Evolutionary conservation across 2,797 vertebrate species (phyloP).

Genomic region (Pachyuromys duprasi): DNA sequence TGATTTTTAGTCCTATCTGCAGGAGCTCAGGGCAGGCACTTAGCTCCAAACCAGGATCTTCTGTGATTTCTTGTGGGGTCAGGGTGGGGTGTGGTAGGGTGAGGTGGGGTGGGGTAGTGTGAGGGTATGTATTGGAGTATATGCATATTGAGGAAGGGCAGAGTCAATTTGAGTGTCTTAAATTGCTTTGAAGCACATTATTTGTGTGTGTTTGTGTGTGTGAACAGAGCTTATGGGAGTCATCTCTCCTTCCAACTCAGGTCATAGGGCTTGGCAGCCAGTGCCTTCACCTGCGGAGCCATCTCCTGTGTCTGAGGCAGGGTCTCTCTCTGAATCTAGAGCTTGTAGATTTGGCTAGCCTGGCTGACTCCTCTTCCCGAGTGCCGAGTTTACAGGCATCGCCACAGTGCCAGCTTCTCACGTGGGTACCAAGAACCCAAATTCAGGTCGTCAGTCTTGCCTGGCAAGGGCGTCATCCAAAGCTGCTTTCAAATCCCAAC

Average conservation of each 20-base stretch:
- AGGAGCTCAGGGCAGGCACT: neutral
- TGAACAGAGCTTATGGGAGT: neutral
- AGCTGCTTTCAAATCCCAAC: neutral
- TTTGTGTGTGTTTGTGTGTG: neutral
- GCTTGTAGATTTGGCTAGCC: neutral
- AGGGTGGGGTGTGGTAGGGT: neutral
- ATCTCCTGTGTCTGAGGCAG: neutral
- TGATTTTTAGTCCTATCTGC: neutral
- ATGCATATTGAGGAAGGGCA: neutral
- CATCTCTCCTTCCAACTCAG: neutral
- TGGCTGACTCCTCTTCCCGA: neutral
- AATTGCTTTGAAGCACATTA: neutral
- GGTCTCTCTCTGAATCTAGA: neutral
- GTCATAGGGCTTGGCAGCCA: neutral
- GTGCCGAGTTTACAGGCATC: neutral
- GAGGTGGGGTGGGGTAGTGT: neutral
- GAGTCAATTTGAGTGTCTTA: neutral
- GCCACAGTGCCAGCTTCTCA: neutral
- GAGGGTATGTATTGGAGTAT: neutral
- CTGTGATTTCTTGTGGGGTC: neutral
- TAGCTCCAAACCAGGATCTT: neutral
- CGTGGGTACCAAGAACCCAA: neutral
- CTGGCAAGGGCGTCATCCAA: neutral
- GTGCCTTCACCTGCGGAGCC: no score
- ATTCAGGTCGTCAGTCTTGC: no score